Evolutionary conservation across 1,140 invertebrate genomes (phyloP), one percentile per base, ranked within the genome.

Genomic region (Microplitis demolitor): DNA sequence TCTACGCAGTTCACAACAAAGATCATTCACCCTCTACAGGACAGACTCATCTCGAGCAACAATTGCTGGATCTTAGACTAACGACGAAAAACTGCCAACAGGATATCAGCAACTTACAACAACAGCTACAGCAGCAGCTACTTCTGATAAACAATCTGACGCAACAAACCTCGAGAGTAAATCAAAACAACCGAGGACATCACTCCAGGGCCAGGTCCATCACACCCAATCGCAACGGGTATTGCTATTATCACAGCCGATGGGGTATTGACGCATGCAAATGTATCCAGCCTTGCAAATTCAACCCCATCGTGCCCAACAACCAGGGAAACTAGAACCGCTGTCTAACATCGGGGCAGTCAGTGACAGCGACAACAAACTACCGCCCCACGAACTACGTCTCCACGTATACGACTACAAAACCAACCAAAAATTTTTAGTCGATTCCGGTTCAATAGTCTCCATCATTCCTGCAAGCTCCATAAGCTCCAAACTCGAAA

Each of bases 381-480:
- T 64, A 16, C 39, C 66, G 14, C 35, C 62, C 34, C 9, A 51
- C 1, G 39, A 51, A 53, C 31, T 33, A 0, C 45, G 50, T 53
- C 66, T 67, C 13, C 50, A 51, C 2, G 11, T 67, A 0, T 4
- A 50, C 33, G 66, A 73, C 63, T 5, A 3, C 3, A 16, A 24
- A n/a, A 39, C 66, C 14, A 51, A 63, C 11, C 13, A 50, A 45
- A 58, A 58, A 35, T 73, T 70, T 34, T 66, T 73, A 14, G 56
- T 73, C 14, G 72, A 70, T 14, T 34, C 67, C 6, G 60, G 67
- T n/a, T 64, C 74, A 4, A 61, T 68, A 16, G 39, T 73, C 4
- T 68, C 58, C 13, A 45, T 73, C 33, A 31, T 68, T 39, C 64
- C 66, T 0, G n/a, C 24, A 11, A n/a, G 54, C 24, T 8, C 13